Percentiles rank a stretch among this genome's conserved stretches.
phyloP scores from a whole-genome alignment of 1,140 invertebrate genomes.

The Heliconius melpomene region DNA sequence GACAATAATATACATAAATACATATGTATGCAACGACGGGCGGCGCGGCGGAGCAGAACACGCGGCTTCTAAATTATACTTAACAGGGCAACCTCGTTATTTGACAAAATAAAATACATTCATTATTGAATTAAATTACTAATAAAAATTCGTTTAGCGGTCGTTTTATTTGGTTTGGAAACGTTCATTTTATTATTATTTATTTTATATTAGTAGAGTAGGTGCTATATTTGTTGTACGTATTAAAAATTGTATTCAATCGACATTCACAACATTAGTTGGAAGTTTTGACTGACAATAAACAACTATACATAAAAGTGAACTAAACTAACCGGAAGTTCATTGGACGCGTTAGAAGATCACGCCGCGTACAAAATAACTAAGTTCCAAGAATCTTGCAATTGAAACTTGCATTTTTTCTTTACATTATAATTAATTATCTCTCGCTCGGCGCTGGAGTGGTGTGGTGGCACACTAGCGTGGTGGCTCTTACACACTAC shows the following conservation, averaged over 20 bases:
- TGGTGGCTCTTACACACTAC: not conserved
- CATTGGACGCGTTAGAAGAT: not conserved
- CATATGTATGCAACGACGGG: not conserved
- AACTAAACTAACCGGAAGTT: conserved; percentile 2
- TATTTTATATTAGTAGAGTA: not conserved
- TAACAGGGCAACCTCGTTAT: not conserved
- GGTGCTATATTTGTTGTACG: not conserved
- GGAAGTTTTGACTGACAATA: not conserved
- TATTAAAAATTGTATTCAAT: not conserved
- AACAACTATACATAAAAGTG: not conserved
- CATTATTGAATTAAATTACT: not conserved
- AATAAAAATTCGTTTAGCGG: conserved; percentile 1
- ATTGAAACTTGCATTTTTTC: not conserved
- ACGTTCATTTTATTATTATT: not conserved
- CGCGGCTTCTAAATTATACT: conserved; percentile 8
- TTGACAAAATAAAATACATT: conserved; percentile 9
- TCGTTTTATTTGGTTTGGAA: not conserved
- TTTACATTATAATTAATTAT: not conserved
- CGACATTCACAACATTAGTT: not conserved
- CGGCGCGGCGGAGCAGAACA: not conserved
- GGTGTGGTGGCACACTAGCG: not conserved
- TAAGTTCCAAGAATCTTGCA: conserved; percentile 1
- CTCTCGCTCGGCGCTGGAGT: not conserved
- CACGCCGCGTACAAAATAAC: not conserved
- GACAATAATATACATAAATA: conserved; percentile 13